Evolutionary conservation across 23 tunicate species (phyloP).

Genomic region (Clavelina lepadiformis): DNA sequence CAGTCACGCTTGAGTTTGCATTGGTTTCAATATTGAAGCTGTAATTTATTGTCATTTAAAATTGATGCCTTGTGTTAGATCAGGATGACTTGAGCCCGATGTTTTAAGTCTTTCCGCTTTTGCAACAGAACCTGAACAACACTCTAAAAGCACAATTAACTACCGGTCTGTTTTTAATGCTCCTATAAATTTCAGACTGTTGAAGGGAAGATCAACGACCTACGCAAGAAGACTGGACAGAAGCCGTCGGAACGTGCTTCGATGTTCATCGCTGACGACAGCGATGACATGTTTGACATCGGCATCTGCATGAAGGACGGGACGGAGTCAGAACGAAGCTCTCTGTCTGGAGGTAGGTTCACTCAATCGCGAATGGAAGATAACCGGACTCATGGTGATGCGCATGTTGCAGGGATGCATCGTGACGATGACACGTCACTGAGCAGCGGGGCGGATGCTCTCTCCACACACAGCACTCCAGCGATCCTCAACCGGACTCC

Average conservation of each 20-base stretch:
- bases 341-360: slow-evolving; percentile 60
- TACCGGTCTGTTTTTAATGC: no score
- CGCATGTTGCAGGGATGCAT: slow-evolving; percentile 37
- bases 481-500: slow-evolving; percentile 19
- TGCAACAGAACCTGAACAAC: no score
- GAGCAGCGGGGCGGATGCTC: slow-evolving; percentile 75
- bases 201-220: slow-evolving; percentile 46
- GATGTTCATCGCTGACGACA: slow-evolving; percentile 43
- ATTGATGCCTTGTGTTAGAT: no score
- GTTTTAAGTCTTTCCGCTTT: no score
- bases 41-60: no score
- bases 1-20: no score
- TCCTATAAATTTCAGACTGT: slow-evolving; percentile 46
- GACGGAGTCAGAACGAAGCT: slow-evolving; percentile 73
- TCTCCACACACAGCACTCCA: slow-evolving; percentile 70
- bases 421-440: slow-evolving; percentile 64
- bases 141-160: no score
- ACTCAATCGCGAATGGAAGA: neutral
- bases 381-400: neutral
- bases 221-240: slow-evolving; percentile 49
- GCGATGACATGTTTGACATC: slow-evolving; percentile 30
- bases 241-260: slow-evolving; percentile 57
- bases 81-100: no score
- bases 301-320: slow-evolving; percentile 16
- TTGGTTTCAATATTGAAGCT: no score